Evolutionary conservation across 1,140 invertebrate genomes (phyloP).

Genomic region (Aleiodes sp.): DNA sequence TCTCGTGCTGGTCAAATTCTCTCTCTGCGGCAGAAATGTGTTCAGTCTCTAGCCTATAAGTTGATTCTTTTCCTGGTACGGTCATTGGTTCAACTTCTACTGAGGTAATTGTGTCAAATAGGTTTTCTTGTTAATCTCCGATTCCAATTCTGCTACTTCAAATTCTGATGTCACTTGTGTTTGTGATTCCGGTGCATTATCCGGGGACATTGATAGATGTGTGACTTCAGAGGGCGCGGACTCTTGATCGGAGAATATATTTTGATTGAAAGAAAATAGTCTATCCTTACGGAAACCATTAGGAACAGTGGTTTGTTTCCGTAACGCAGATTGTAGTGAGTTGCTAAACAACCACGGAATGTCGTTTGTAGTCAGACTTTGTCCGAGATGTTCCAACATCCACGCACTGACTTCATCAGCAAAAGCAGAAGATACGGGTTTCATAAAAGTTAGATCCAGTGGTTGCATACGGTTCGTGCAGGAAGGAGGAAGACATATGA

Average conservation of each 20-base stretch:
- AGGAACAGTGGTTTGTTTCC: not conserved
- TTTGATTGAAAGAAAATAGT: not conserved
- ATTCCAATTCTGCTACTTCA: no score
- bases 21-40: no score
- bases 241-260: not conserved
- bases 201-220: no score
- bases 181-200: no score
- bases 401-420: not conserved
- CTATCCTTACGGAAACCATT: not conserved
- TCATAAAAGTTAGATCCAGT: conserved; percentile 52
- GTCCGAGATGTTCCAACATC: not conserved
- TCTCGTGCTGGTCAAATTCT: no score
- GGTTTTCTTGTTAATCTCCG: no score
- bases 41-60: no score
- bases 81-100: no score
- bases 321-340: not conserved
- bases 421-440: conserved; percentile 19
- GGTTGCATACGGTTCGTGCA: conserved; percentile 54
- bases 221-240: not conserved
- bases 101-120: no score
- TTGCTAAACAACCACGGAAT: not conserved
- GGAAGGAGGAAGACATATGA: conserved; percentile 52
- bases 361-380: not conserved
- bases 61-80: no score
- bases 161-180: no score